Evolutionary conservation across 2,888 invertebrate genomes (phyloP).

Genomic region (Scaptodrosophila latifasciaeformis): DNA sequence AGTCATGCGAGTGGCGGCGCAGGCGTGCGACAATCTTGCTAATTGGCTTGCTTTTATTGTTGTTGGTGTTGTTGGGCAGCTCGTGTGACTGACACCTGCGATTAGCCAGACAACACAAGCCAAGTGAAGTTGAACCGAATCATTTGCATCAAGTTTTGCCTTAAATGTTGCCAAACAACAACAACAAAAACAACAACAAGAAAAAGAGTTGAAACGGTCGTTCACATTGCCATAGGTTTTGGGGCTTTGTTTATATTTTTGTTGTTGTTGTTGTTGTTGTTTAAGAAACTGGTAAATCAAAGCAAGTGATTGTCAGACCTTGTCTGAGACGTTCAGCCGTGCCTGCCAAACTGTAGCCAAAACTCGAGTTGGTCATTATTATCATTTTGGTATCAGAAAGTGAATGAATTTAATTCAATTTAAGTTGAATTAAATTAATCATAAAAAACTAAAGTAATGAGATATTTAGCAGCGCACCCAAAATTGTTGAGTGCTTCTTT

Average conservation of each 20-base stretch:
- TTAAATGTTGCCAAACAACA: constrained; percentile 22
- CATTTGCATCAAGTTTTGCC: constrained; percentile 55
- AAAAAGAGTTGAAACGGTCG: constrained; percentile 33
- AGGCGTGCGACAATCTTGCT: constrained; percentile 56
- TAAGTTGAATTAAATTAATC: too few relatives aligned
- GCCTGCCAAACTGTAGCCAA: too few relatives aligned
- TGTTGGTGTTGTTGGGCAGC: neutral
- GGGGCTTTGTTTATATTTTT: constrained; percentile 2
- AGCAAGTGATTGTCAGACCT: too few relatives aligned
- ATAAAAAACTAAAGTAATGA: too few relatives aligned
- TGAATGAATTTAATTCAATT: too few relatives aligned
- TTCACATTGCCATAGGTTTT: constrained; percentile 60
- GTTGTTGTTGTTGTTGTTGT: neutral
- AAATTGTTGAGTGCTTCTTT: too few relatives aligned
- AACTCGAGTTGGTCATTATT: too few relatives aligned
- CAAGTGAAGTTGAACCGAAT: constrained; percentile 40
- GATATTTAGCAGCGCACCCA: too few relatives aligned
- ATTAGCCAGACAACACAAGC: constrained; percentile 42
- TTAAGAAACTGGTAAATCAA: too few relatives aligned
- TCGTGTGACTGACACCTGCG: constrained; percentile 65
- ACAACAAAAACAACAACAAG: constrained; percentile 5
- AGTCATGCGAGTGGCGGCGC: too few relatives aligned
- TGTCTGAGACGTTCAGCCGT: too few relatives aligned
- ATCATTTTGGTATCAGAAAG: too few relatives aligned
- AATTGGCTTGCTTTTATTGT: constrained; percentile 32